Evolutionary conservation across 2,888 invertebrate genomes (phyloP).

Genomic region (Drosophila mettleri): DNA sequence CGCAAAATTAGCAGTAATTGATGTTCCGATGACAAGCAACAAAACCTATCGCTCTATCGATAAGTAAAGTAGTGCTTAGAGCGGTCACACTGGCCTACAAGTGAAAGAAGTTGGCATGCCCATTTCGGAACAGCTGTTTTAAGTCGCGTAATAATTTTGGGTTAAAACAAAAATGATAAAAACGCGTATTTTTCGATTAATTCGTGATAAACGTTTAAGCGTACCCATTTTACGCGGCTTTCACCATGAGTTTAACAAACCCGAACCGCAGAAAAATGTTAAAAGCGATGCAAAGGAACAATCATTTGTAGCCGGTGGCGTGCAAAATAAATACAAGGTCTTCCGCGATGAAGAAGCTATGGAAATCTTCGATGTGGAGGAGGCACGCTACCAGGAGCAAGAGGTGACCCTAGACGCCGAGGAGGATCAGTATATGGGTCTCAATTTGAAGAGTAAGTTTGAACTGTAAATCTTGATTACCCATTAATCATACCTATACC

Average conservation of each 20-base stretch:
- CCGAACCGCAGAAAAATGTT: conserved; percentile 40
- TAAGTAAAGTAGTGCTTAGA: background rate
- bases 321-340: conserved; percentile 88
- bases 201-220: conserved; percentile 68
- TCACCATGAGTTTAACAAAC: conserved; percentile 81
- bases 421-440: conserved; percentile 83
- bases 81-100: conserved; percentile 27
- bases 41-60: conserved; percentile 35
- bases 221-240: conserved; percentile 75
- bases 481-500: background rate
- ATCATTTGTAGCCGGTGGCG: conserved; percentile 84
- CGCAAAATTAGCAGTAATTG: conserved; percentile 61
- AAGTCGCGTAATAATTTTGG: conserved; percentile 47
- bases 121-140: conserved; percentile 38
- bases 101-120: conserved; percentile 14
- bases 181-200: conserved; percentile 68
- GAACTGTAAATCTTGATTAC: rapidly evolving
- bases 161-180: conserved; percentile 64
- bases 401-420: conserved; percentile 27
- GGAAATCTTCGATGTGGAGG: conserved; percentile 90
- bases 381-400: conserved; percentile 86
- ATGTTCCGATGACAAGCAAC: conserved; percentile 46
- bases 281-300: conserved; percentile 6
- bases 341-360: conserved; percentile 90
- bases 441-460: conserved; percentile 87